A percentile compares a stretch with the other conserved stretches of the same genome.
phyloP scores from a whole-genome alignment of 2,888 invertebrate genomes.

The Pogonocherus hispidulus region DNA sequence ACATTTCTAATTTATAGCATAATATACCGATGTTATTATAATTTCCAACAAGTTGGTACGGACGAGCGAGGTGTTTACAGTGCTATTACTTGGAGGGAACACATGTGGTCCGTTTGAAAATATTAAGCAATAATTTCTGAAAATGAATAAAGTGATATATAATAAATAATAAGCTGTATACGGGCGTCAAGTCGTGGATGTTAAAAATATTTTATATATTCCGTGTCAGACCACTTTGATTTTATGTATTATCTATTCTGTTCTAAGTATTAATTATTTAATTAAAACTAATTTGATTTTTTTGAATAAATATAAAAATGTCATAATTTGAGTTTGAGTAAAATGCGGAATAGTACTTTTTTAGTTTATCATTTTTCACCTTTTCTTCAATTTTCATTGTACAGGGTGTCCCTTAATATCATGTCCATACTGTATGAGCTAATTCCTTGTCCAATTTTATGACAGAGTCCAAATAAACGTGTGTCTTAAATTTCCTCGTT shows the following conservation, averaged over 20 bases:
- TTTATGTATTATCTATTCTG: neutral
- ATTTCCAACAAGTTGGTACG: constrained; percentile 15
- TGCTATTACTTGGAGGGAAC: neutral
- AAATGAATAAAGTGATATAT: neutral
- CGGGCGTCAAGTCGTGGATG: neutral
- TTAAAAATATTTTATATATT: neutral
- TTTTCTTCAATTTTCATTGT: no score
- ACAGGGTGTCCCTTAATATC: no score
- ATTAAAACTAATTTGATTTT: constrained; percentile 1
- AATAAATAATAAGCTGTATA: constrained; percentile 1
- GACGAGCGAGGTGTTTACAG: constrained; percentile 21
- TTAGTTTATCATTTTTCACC: no score
- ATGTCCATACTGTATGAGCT: no score
- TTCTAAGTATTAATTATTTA: no score
- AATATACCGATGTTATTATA: constrained; percentile 34
- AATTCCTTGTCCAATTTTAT: no score
- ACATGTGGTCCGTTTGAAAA: neutral
- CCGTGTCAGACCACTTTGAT: neutral
- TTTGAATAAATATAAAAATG: no score
- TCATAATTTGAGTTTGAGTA: no score
- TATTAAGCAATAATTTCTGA: neutral
- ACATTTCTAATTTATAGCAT: constrained; percentile 45
- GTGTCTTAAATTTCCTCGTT: no score
- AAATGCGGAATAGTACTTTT: no score
- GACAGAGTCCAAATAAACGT: no score